Percentiles rank a stretch among this genome's conserved stretches.
Evolutionary conservation across 2,797 vertebrate species (phyloP).

Genomic region (Enteromius treurensis): DNA sequence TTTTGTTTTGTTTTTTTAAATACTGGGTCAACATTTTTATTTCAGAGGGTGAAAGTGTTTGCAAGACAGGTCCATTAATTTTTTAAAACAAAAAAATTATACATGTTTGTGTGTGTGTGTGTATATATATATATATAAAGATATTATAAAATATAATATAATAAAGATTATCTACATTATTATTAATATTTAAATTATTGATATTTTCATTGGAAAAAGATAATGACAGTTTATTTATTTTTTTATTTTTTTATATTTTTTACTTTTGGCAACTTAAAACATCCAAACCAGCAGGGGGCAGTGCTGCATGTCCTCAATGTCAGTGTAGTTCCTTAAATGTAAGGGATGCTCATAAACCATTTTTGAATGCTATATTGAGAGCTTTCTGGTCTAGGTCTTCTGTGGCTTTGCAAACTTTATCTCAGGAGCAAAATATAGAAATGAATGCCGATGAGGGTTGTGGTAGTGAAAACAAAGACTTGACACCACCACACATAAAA

Average conservation of each 20-base stretch:
- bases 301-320: slow-evolving; percentile 27
- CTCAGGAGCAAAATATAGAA: neutral
- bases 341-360: neutral
- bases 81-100: neutral
- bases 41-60: neutral
- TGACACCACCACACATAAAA: neutral
- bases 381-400: slow-evolving; percentile 17
- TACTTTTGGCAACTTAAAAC: neutral
- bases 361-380: slow-evolving; percentile 12
- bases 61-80: neutral
- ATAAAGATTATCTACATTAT: neutral
- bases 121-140: too few relatives aligned
- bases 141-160: too few relatives aligned
- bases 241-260: neutral
- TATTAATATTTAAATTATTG: neutral
- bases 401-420: neutral
- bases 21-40: neutral
- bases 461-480: neutral
- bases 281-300: slow-evolving; percentile 58
- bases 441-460: neutral
- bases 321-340: slow-evolving; percentile 16
- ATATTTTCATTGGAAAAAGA: neutral
- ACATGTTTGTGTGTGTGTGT: too few relatives aligned
- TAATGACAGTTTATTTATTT: neutral
- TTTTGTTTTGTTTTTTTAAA: slow-evolving; percentile 8